These are phyloP conservation scores for Chrysocyon brachyurus DNA, from an alignment of 2,797 vertebrate species.

Conservation along the genomic window DNA sequence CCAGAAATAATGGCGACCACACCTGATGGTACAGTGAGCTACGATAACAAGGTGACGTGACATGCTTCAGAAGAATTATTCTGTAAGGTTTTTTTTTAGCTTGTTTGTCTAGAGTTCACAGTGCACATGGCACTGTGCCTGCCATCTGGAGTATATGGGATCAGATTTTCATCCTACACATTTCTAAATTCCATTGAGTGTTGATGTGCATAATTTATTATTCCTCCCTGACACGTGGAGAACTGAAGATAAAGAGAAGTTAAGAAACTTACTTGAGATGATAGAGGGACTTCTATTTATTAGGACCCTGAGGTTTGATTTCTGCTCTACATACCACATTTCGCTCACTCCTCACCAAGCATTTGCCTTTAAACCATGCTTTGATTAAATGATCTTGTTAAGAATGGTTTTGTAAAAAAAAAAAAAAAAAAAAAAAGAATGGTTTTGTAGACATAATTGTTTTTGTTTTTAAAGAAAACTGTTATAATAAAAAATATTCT, in stretches of 20 bases:
- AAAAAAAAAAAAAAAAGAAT: neutral
- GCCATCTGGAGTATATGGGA: constrained; percentile 69
- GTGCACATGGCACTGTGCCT: constrained; percentile 62
- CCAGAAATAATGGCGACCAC: constrained; percentile 99
- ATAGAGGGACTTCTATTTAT: neutral
- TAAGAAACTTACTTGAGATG: neutral
- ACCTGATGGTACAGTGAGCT: constrained; percentile 97
- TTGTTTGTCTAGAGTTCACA: constrained; percentile 70
- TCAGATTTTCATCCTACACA: constrained; percentile 58
- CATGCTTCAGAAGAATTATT: constrained; percentile 74
- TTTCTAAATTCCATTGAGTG: constrained; percentile 70
- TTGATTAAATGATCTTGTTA: constrained; percentile 27
- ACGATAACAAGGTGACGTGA: constrained; percentile 94
- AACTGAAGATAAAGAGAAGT: constrained; percentile 20
- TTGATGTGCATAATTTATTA: constrained; percentile 58
- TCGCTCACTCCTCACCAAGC: neutral
- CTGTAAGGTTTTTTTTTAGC: constrained; percentile 75
- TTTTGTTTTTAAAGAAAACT: neutral
- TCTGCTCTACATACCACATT: neutral
- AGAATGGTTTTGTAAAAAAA: neutral
- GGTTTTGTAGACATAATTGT: constrained; percentile 6
- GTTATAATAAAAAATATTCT: neutral
- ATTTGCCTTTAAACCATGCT: neutral
- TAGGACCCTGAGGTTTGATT: neutral
- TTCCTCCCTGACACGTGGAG: neutral